Conservation (phyloP, 2,113 vertebrate species). For the Amphiprion ocellaris region DNA sequence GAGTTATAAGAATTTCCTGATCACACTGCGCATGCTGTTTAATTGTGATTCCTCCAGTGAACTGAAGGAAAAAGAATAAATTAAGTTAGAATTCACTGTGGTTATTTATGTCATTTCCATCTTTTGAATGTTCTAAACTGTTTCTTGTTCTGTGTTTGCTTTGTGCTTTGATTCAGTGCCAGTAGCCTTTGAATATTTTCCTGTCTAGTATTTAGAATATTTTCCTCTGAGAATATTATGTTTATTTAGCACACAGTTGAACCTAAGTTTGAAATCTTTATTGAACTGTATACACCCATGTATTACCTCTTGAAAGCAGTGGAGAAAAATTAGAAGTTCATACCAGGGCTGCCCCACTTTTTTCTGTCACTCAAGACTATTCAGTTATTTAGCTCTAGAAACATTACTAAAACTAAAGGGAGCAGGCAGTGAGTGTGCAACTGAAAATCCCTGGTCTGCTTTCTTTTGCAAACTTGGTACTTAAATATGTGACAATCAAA, state of each 20-base stretch:
- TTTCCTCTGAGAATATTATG: conserved; percentile 26
- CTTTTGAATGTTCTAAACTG: conserved; percentile 21
- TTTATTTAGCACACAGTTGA: conserved; percentile 31
- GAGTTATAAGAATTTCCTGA: neutral
- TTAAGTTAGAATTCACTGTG: neutral
- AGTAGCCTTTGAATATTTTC: neutral
- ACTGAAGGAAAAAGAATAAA: conserved; percentile 9
- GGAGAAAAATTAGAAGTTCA: neutral
- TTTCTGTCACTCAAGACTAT: conserved; percentile 14
- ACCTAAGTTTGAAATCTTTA: conserved; percentile 21
- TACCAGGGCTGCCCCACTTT: conserved; percentile 31
- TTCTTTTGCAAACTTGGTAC: neutral
- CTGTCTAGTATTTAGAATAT: conserved; percentile 20
- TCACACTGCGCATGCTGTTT: neutral
- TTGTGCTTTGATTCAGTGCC: conserved; percentile 37
- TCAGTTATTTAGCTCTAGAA: neutral
- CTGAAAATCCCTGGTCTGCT: neutral
- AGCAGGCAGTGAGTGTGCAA: neutral
- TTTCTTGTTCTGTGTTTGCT: conserved; percentile 27
- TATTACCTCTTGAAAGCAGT: conserved; percentile 23
- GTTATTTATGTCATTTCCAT: conserved; percentile 16
- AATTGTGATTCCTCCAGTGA: conserved; percentile 18
- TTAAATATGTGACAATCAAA: no score
- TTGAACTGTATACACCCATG: conserved; percentile 18
- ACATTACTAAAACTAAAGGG: neutral